Base-by-base conservation (phyloP, 2,797 vertebrate genomes). In the Cryptoprocta ferox region DNA sequence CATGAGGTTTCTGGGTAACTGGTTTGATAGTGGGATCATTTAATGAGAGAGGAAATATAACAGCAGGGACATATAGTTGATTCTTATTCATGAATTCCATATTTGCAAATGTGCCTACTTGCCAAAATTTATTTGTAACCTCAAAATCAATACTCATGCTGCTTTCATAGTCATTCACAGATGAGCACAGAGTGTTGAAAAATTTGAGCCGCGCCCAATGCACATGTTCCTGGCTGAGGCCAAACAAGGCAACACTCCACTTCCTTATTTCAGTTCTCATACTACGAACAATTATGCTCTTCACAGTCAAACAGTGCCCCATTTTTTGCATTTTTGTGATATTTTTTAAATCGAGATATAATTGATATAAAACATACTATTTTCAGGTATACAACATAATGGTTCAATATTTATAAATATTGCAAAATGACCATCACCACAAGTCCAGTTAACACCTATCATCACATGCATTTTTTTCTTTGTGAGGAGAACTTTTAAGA, bases 261-360 rank as follows among this genome's bases (percentile, higher is more conserved):
- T 42, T 95, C 61, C 87, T 97, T 88, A n/a, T 90, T 96, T 79
- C 81, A 92, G 45, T 61, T 87, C 91, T 82, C 50, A 84, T 28
- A 84, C 35, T 80, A 16, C 71, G 96, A 93, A 91, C 37, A 61
- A 78, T 19, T 91, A 82, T 81, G 53, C 56, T 84, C 83, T 95
- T 89, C 88, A 94, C 15, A 30, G n/a, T 84, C 75, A 56, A n/a
- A 35, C 82, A 94, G 82, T 89, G 56, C 18, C 81, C 85, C 16
- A 37, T 73, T 78, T 71, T 94, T 84, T 81, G 53, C 30, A 81
- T 86, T 92, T 95, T 92, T 96, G 35, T 89, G 39, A 63, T 82
- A 48, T 97, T 79, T 68, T 81, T n/a, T 32, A 15, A 91, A 42
- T 45, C 56, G 30, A 68, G 45, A 68, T 45, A 63, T 68, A 86